Evolutionary conservation across 35 echinoderm and acorn worm species (phyloP).

Genomic region (Heliocidaris tuberculata): DNA sequence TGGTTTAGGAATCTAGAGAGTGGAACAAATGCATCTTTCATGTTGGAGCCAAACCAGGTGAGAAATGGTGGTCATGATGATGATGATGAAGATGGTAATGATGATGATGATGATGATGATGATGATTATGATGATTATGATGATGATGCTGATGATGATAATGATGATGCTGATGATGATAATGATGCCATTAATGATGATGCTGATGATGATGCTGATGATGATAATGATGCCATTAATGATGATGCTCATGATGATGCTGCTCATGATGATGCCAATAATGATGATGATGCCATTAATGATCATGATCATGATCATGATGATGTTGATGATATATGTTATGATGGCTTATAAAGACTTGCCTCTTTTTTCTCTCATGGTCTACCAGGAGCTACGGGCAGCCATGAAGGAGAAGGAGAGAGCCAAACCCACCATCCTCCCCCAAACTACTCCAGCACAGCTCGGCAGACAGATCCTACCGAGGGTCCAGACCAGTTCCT

Average conservation of each 20-base stretch:
- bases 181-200: neutral
- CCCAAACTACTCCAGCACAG: neutral
- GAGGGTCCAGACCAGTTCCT: constrained; percentile 42
- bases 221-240: neutral
- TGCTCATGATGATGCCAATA: too few species aligned
- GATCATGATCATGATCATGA: neutral
- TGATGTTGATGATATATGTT: neutral
- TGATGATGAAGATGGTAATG: neutral
- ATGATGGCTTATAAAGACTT: neutral
- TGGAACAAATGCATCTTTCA: constrained; percentile 54
- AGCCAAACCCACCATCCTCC: constrained; percentile 45
- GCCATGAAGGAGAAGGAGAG: constrained; percentile 26
- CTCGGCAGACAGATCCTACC: constrained; percentile 55
- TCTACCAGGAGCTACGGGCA: constrained; percentile 57
- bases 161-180: neutral
- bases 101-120: neutral
- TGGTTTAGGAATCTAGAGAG: constrained; percentile 54
- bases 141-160: neutral
- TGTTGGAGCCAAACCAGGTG: constrained; percentile 82
- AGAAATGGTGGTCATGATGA: neutral
- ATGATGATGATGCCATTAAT: neutral
- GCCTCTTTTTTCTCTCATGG: neutral
- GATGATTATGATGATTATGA: neutral
- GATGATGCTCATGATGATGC: too few species aligned
- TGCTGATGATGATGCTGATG: neutral